phyloP scores from a whole-genome alignment of 2,888 invertebrate species.

The Autographa pulchrina region DNA sequence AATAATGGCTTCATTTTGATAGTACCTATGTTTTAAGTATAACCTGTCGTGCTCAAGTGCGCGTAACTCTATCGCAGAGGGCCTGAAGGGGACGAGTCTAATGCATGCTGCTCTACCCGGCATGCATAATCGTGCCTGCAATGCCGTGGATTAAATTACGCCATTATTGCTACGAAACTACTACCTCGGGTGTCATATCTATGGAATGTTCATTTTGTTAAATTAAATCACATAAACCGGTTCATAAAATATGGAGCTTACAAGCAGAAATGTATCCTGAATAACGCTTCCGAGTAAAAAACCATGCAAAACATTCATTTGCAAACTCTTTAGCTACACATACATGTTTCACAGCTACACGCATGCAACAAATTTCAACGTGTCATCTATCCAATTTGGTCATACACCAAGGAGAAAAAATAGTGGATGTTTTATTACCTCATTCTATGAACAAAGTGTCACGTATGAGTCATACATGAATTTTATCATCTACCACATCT shows the following conservation, averaged over 20 bases:
- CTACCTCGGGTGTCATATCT: conserved; percentile 12
- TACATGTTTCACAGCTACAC: too few species aligned
- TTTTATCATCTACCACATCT: conserved; percentile 59
- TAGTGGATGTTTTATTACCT: conserved; percentile 1
- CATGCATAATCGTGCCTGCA: conserved; percentile 52
- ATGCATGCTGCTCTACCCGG: conserved; percentile 50
- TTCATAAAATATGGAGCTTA: conserved; percentile 16
- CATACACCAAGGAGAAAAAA: neutral
- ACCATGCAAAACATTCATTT: neutral
- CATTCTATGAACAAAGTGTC: conserved; percentile 11
- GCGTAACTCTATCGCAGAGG: conserved; percentile 68
- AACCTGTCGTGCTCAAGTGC: conserved; percentile 72
- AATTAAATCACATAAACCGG: conserved; percentile 11
- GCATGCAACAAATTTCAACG: neutral
- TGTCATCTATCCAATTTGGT: neutral
- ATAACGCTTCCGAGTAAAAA: neutral
- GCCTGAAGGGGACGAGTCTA: conserved; percentile 55
- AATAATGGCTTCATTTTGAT: conserved; percentile 44
- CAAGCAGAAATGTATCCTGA: conserved; percentile 13
- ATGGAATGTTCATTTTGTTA: conserved; percentile 8
- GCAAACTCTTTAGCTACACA: too few species aligned
- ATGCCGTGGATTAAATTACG: conserved; percentile 35
- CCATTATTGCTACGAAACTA: conserved; percentile 28
- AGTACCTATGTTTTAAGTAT: conserved; percentile 45
- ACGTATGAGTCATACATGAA: conserved; percentile 53